Percentiles rank a stretch among this genome's conserved stretches.
Conservation (phyloP, 1,140 invertebrate genomes). For the Dinothrombium tinctorium region DNA sequence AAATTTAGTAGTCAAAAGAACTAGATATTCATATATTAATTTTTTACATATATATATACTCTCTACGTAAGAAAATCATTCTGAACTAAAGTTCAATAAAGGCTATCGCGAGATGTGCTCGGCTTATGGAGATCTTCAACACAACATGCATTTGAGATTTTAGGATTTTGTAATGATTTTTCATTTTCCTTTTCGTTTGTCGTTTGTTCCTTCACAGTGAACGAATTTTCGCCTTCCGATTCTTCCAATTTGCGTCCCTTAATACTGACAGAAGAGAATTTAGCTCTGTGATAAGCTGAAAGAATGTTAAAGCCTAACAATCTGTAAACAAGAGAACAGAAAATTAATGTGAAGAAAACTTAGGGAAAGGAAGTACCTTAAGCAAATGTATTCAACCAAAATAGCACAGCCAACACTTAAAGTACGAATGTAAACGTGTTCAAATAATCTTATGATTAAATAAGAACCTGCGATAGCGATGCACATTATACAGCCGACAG, state of each 20-base stretch:
- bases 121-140: no score
- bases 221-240: no score
- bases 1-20: no score
- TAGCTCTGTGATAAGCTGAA: conserved; percentile 59
- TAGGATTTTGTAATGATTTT: neutral
- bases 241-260: conserved; percentile 21
- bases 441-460: conserved; percentile 50
- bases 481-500: conserved; percentile 40
- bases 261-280: conserved; percentile 63
- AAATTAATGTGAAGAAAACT: conserved; percentile 5
- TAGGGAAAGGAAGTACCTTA: conserved; percentile 32
- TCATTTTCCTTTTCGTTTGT: neutral
- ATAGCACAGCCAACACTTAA: conserved; percentile 50
- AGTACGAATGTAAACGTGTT: conserved; percentile 47
- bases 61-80: no score
- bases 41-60: no score
- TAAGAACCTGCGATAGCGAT: conserved; percentile 47
- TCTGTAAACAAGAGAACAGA: conserved; percentile 21
- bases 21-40: no score
- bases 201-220: neutral
- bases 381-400: conserved; percentile 53
- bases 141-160: no score
- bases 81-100: no score
- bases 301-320: conserved; percentile 62
- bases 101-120: no score